Evolutionary conservation across 2,113 vertebrate genomes (phyloP), one percentile per base, ranked within the genome.

Genomic region (Stercorarius parasiticus): DNA sequence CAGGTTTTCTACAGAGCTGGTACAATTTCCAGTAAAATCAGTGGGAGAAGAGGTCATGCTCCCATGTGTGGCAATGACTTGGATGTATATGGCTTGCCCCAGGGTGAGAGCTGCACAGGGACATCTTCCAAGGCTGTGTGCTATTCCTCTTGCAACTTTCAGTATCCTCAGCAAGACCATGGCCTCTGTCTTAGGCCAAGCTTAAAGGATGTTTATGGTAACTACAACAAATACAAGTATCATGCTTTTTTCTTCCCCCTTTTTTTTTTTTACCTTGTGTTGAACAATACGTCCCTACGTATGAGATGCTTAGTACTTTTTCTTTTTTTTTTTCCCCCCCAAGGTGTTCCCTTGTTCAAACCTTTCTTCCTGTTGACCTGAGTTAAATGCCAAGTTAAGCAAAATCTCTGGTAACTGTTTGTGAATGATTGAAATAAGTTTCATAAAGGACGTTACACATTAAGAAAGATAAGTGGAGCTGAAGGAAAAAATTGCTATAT

Each of bases 311-410:
- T 38, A 13, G 3, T 42, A 3, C 8, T 42, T 14, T 13, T 15
- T 34, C 23, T 4, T 5, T 13, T 18, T 45, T 16, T 13, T 15
- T 34, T 34, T 4, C 5, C 7, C 1, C 5, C 19, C 3, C 7
- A 10, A 55, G 15, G 4, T 50, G 3, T 53, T 66, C 6, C 7
- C 34, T 47, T 67, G 3, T 42, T 78, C 23, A 85, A 36, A 45
- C 1, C 3, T 64, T 62, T 29, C 11, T 53, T 73, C 7, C 21
- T 67, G 10, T 49, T 91, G 34, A 56, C 21, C 7, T 25, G 11
- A 70, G 23, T 50, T 58, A 26, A 0, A 1, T 38, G 5, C 3
- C 1, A 59, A 82, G 26, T 40, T 49, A 78, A 67, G 13, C 3
- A 79, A 73, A 74, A 50, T 65, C 30, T 74, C 30, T 81, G 11